Evolutionary conservation across 2,797 vertebrate genomes (phyloP).

Genomic region (Chrosomus eos): DNA sequence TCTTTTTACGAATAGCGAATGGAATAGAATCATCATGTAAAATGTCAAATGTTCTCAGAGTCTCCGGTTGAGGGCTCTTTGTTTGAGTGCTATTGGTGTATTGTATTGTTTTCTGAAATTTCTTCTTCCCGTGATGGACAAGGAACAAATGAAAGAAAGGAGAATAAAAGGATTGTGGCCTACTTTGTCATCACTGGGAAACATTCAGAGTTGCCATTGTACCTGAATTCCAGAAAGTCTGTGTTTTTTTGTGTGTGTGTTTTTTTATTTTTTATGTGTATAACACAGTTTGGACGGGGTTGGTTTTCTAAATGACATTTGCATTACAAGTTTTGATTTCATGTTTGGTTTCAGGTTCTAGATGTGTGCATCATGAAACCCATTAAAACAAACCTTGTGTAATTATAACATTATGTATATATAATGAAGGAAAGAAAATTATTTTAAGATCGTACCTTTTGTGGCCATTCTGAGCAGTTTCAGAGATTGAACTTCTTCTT

Average conservation of each 20-base stretch:
- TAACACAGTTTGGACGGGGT: background rate
- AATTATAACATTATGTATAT: background rate
- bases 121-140: slow-evolving; percentile 12
- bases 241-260: background rate
- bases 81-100: slow-evolving; percentile 10
- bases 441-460: background rate
- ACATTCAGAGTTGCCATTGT: slow-evolving; percentile 12
- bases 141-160: slow-evolving; percentile 24
- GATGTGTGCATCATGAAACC: background rate
- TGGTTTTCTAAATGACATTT: background rate
- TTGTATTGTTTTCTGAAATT: slow-evolving; percentile 11
- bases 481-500: background rate
- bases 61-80: slow-evolving; percentile 14
- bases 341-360: background rate
- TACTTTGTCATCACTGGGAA: background rate
- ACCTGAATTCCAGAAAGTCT: slow-evolving; percentile 1
- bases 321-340: background rate
- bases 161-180: background rate
- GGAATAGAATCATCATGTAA: slow-evolving; percentile 36
- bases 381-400: background rate
- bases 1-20: background rate
- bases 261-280: background rate
- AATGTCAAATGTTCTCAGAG: slow-evolving; percentile 32
- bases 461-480: background rate
- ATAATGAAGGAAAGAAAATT: background rate